Evolutionary conservation across 2,888 invertebrate genomes (phyloP).

Genomic region (Pyrochroa serraticornis): DNA sequence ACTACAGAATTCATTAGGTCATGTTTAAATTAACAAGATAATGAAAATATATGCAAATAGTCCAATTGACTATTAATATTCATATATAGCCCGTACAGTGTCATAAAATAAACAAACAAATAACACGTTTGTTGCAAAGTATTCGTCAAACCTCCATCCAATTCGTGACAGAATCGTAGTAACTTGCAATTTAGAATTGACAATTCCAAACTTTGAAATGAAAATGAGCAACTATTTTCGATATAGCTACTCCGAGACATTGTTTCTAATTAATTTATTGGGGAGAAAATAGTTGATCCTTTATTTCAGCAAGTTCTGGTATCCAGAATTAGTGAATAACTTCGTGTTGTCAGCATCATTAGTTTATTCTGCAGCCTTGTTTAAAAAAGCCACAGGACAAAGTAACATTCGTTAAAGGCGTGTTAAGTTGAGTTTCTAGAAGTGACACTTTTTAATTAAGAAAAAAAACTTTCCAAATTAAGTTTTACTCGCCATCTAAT

Average conservation of each 20-base stretch:
- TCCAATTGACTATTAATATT: conserved; percentile 30
- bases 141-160: too few relatives aligned
- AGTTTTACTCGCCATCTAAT: not conserved
- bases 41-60: conserved; percentile 34
- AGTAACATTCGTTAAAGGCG: conserved; percentile 6
- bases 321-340: conserved; percentile 14
- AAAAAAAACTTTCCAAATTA: not conserved
- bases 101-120: conserved; percentile 10
- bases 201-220: too few relatives aligned
- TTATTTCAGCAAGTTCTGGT: conserved; percentile 10
- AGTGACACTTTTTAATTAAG: not conserved
- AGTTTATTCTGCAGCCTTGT: conserved; percentile 4
- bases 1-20: conserved; percentile 30
- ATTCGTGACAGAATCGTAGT: too few relatives aligned
- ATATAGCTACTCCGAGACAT: too few relatives aligned
- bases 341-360: conserved; percentile 18
- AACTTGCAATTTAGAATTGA: too few relatives aligned
- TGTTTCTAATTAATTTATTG: not conserved
- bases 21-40: conserved; percentile 33
- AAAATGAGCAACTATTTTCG: too few relatives aligned
- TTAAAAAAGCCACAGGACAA: conserved; percentile 9
- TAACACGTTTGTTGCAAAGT: too few relatives aligned
- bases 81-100: conserved; percentile 7
- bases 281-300: conserved; percentile 2
- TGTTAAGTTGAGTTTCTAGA: not conserved